A percentile compares a stretch with the other conserved stretches of the same genome.
phyloP scores from a whole-genome alignment of 2,888 invertebrate species.

The Drosophila tanythrix region DNA sequence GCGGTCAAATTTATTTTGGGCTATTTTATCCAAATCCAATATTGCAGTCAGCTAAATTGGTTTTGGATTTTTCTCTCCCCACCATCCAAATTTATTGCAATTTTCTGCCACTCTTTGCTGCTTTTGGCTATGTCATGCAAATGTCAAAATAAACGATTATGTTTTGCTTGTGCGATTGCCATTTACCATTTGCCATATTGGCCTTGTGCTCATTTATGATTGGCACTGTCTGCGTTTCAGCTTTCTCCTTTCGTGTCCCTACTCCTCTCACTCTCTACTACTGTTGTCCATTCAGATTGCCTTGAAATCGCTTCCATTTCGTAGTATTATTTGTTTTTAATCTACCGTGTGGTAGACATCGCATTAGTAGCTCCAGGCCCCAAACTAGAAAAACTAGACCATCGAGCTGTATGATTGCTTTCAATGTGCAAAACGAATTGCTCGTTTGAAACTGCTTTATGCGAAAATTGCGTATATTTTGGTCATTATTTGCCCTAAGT shows the following conservation, averaged over 20 bases:
- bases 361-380: conserved; percentile 16
- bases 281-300: conserved; percentile 20
- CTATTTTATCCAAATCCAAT: conserved; percentile 45
- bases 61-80: conserved; percentile 64
- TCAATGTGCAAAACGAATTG: conserved; percentile 21
- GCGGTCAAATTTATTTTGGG: conserved; percentile 59
- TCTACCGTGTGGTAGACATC: conserved; percentile 57
- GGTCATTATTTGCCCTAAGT: neutral
- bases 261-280: neutral
- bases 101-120: conserved; percentile 38
- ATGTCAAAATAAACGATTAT: conserved; percentile 45
- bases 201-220: conserved; percentile 66
- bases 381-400: conserved; percentile 1
- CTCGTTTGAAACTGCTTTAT: conserved; percentile 19
- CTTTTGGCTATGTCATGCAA: conserved; percentile 49
- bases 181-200: conserved; percentile 39
- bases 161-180: conserved; percentile 24
- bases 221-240: conserved; percentile 15
- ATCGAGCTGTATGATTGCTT: conserved; percentile 13
- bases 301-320: conserved; percentile 46
- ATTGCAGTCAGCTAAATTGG: conserved; percentile 62
- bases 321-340: conserved; percentile 70
- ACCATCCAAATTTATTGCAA: conserved; percentile 34
- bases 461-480: neutral
- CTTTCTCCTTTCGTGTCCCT: neutral